Base-by-base conservation (phyloP, 2,888 invertebrate species). In the Orthonychiurus folsomi region DNA sequence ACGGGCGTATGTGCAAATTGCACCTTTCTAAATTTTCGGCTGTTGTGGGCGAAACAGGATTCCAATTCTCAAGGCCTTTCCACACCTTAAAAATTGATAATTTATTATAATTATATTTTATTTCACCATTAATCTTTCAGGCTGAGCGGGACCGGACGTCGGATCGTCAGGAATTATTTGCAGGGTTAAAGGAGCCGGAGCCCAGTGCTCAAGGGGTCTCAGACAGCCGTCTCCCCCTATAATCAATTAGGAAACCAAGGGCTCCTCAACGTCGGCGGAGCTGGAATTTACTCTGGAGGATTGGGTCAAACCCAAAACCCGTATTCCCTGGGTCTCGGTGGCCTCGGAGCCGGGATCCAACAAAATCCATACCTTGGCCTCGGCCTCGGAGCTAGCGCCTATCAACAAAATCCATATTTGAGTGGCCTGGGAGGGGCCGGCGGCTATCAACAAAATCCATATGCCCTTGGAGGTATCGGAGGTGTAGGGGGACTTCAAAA, bases 361-460 rank as follows among this genome's bases (percentile, higher is more conserved):
- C 52, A 52, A 23, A 52, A 52, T 23, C 52, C 52, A 23, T 52
- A 52, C n/a, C 52, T 52, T 9, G 52, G 52, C 5, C 12, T 20
- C 9, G 52, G 52, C 52, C 52, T 52, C 9, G 52, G 52, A 9
- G 52, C 52, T 12, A 20, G 37, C 15, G 37, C 9, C 5, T 37
- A 37, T 37, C 37, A 37, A 15, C 37, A 37, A 37, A 52, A 52
- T 23, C 24, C 52, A 12, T 52, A 52, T 20, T 52, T 52, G 24
- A 20, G 52, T 52, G 52, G 52, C 9, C 52, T 21, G 9, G 52
- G 37, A 37, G 37, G 37, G 15, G n/a, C 9, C 5, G 37, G 37
- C 5, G 37, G 37, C 5, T 37, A 37, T 37, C 37, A 37, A 37
- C 37, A 37, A 37, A 52, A 52, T 20, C 24, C 52, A 52, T 52